These are phyloP conservation scores for Caenorhabditis latens DNA, from an alignment of 1,140 invertebrate genomes.

Conservation along the genomic window DNA sequence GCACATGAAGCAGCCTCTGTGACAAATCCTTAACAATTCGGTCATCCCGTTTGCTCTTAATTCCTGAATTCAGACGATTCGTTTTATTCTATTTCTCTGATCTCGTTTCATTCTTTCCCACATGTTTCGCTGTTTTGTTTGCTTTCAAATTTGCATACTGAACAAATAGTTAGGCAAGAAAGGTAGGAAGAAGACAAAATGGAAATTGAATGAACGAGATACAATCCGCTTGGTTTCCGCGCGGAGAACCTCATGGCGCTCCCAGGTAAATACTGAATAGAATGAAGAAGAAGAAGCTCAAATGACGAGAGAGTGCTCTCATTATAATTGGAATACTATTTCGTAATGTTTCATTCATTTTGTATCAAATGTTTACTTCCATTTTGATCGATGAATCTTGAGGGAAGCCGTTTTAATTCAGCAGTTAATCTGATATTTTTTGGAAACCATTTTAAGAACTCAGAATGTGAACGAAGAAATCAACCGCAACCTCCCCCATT, in stretches of 20 bases:
- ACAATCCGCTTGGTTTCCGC: conserved; percentile 27
- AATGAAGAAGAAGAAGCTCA: conserved; percentile 26
- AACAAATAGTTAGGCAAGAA: conserved; percentile 24
- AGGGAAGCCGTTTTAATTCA: too few relatives aligned
- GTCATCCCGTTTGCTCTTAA: too few relatives aligned
- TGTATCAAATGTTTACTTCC: neutral
- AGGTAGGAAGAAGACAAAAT: conserved; percentile 17
- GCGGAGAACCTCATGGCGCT: neutral
- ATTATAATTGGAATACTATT: conserved; percentile 30
- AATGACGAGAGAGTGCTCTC: conserved; percentile 17
- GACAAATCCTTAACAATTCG: too few relatives aligned
- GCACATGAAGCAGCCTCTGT: too few relatives aligned
- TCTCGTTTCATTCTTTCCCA: conserved; percentile 1
- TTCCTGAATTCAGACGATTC: too few relatives aligned
- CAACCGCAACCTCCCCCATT: too few relatives aligned
- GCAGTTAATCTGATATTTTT: too few relatives aligned
- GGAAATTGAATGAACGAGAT: conserved; percentile 1
- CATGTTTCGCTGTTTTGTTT: conserved; percentile 33
- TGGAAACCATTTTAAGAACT: too few relatives aligned
- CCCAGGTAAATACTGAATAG: neutral
- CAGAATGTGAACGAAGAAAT: too few relatives aligned
- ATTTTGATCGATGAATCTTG: neutral
- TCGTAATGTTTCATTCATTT: conserved; percentile 22
- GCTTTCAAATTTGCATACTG: conserved; percentile 53
- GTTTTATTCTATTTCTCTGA: neutral